Evolutionary conservation across 2,113 vertebrate genomes (phyloP), one percentile per base, ranked within the genome.

Genomic region (Emydura subglobosa): DNA sequence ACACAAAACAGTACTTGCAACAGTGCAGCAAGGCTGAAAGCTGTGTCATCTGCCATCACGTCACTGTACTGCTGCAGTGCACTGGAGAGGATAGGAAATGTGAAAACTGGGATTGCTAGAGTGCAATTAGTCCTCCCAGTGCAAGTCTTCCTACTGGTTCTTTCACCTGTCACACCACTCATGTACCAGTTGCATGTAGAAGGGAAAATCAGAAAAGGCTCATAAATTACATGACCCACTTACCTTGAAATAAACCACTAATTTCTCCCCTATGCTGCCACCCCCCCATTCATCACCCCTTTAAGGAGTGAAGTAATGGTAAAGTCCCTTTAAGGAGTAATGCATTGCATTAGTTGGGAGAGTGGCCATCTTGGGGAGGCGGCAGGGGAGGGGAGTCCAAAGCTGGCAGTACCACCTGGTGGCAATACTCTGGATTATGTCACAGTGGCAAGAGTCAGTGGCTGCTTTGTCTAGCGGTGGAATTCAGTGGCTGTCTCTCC

Each of bases 81-180:
- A 25, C 44, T 6, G 19, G 87, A 57, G 0, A 2, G 7, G 87
- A 91, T 96, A 96, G 92, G 95, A 97, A 95, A 94, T 92, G 93
- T 92, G 93, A 61, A 85, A 89, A 55, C 49, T 39, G 91, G 39
- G 25, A 68, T 29, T 74, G 83, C 90, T 88, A 82, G 86, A 47
- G 90, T 91, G 83, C 39, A 74, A 57, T 19, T 39, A 86, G 27
- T 6, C 25, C 68, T 74, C 22, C n/a, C 72, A 55, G 39, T 29
- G 54, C 51, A 55, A 29, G 54, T 31, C 44, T 39, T 72, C 42
- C 24, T 16, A 55, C 10, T 31, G 53, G n/a, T 55, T 83, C 82
- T 24, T 29, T 17, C 53, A 49, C 29, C 53, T 55, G 80, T 42
- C 19, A 83, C 47, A 13, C 27, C 42, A 61, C 42, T 61, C 29